Evolutionary conservation across 2,797 vertebrate genomes (phyloP).

Genomic region (Sebastes aleutianus): DNA sequence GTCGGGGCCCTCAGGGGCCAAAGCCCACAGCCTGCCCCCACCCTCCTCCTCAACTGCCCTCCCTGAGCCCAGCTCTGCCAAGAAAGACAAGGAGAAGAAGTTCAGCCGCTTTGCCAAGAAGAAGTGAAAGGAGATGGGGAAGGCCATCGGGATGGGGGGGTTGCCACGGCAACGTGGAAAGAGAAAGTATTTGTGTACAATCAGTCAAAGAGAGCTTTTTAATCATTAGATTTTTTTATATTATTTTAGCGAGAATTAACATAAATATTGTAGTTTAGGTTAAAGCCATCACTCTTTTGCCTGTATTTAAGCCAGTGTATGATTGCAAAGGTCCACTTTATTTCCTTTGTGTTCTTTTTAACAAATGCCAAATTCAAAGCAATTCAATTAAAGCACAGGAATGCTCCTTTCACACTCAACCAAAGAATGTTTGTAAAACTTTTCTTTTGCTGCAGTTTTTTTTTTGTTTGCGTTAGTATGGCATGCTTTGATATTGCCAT

Average conservation of each 20-base stretch:
- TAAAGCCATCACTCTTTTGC: constrained; percentile 68
- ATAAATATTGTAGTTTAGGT: constrained; percentile 66
- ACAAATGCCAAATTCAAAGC: constrained; percentile 67
- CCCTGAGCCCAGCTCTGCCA: constrained; percentile 81
- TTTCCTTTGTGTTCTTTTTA: constrained; percentile 62
- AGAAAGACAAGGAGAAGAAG: constrained; percentile 95
- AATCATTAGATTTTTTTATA: constrained; percentile 66
- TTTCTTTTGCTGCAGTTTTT: constrained; percentile 40
- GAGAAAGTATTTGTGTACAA: constrained; percentile 67
- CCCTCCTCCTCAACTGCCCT: constrained; percentile 76
- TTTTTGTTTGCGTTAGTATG: constrained; percentile 29
- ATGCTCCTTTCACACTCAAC: constrained; percentile 80
- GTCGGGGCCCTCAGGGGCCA: constrained; percentile 77
- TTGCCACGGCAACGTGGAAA: constrained; percentile 56
- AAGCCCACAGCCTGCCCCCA: constrained; percentile 87
- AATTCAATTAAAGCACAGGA: constrained; percentile 80
- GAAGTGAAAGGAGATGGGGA: constrained; percentile 82
- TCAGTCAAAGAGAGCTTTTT: constrained; percentile 67
- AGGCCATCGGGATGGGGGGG: background rate
- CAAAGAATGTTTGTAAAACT: constrained; percentile 79
- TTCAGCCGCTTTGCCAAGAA: constrained; percentile 95
- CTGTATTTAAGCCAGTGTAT: constrained; percentile 78
- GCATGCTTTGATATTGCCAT: constrained; percentile 65
- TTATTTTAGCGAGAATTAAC: constrained; percentile 69
- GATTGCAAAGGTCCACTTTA: constrained; percentile 61